Percentiles rank a stretch among this genome's conserved stretches.
Evolutionary conservation across 2,113 vertebrate genomes (phyloP).

Genomic region (Leiothrix lutea): DNA sequence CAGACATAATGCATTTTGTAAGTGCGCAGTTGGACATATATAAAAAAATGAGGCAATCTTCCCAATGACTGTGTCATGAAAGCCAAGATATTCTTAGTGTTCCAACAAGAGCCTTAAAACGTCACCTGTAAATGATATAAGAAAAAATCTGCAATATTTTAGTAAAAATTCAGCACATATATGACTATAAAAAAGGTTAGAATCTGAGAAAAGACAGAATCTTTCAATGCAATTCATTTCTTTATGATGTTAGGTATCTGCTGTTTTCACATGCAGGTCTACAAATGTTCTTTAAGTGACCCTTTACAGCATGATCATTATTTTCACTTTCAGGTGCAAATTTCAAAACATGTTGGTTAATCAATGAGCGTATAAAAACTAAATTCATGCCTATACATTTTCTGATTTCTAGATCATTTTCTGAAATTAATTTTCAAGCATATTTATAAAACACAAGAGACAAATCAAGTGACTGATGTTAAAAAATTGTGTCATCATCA

Average conservation of each 20-base stretch:
- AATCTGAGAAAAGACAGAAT: neutral
- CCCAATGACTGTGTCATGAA: neutral
- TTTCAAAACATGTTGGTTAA: neutral
- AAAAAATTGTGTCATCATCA: neutral
- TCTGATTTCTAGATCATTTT: neutral
- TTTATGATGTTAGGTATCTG: neutral
- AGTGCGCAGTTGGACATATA: neutral
- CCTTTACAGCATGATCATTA: neutral
- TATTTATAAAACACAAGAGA: neutral
- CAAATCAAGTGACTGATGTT: neutral
- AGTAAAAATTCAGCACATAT: neutral
- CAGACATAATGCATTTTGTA: neutral
- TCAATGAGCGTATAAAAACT: neutral
- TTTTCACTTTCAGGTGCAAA: neutral
- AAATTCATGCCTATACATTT: neutral
- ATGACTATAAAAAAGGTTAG: neutral
- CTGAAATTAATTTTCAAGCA: neutral
- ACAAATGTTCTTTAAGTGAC: neutral
- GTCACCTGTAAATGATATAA: neutral
- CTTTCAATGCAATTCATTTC: neutral
- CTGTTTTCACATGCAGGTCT: neutral
- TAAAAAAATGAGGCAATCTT: neutral
- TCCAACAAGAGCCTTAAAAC: neutral
- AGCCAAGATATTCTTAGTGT: neutral
- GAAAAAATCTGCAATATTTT: neutral